Evolutionary conservation across 2,797 vertebrate species (phyloP).

Genomic region (Clarias laeviceps): DNA sequence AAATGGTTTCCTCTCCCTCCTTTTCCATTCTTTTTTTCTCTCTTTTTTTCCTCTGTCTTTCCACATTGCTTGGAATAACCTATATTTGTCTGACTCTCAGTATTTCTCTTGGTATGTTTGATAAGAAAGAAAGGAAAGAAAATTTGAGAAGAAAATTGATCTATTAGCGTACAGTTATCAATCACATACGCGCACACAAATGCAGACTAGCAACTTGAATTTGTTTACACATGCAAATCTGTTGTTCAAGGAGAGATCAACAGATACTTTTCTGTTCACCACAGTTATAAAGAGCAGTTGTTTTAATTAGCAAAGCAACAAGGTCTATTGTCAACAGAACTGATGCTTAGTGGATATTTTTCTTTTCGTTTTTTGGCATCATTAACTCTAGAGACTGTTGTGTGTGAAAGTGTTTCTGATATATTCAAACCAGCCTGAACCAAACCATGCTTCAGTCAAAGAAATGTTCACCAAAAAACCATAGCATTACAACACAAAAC

Average conservation of each 20-base stretch:
- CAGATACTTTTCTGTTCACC: neutral
- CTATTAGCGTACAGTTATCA: neutral
- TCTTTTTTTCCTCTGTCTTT: neutral
- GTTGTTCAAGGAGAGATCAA: neutral
- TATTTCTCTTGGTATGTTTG: neutral
- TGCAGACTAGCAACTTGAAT: neutral
- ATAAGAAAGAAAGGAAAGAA: neutral
- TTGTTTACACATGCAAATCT: neutral
- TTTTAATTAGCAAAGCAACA: neutral
- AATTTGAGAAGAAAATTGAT: no score
- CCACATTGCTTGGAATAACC: conserved; percentile 13
- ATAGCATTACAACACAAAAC: no score
- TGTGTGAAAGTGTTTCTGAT: neutral
- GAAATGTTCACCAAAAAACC: neutral
- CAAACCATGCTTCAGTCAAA: neutral
- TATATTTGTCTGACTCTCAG: neutral
- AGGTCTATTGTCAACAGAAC: neutral
- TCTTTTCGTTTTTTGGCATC: neutral
- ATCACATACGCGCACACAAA: neutral
- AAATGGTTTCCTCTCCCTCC: conserved; percentile 4
- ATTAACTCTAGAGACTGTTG: neutral
- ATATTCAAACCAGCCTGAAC: neutral
- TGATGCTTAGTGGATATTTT: neutral
- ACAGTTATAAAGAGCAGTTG: neutral
- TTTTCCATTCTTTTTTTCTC: neutral